Base-by-base conservation (phyloP, 2,888 invertebrate species). In the Patella depressa region DNA sequence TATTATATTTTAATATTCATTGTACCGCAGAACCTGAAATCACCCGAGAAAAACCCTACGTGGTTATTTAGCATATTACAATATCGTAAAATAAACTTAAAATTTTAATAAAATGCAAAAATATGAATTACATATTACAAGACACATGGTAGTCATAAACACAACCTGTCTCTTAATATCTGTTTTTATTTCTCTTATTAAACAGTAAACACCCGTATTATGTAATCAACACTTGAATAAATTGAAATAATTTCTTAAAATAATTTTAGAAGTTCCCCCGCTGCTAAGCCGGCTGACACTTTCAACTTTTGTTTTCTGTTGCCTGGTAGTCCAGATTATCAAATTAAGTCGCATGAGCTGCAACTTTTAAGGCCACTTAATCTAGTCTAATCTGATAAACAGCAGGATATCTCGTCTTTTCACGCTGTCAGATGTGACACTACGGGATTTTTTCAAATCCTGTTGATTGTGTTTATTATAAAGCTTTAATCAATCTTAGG, bases 191-290 rank as follows among this genome's bases (percentile, higher is more conserved):
- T 65, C 24, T 15, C 11, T 14, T 24, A 65, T 65, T 65, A 65
- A 65, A 65, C 65, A 24, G 19, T 24, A 12, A 65, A 65, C 65
- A 65, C 9, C 24, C 65, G 19, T 65, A 19, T 65, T 65, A 65
- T 24, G 15, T 24, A 65, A 65, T 65, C 65, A 65, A 15, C 65
- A 24, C 65, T 65, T 65, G 65, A 65, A 65, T 24, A 9, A 65
- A 65, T 65, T 65, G 65, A 65, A 65, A 65, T 65, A 19, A 65
- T 65, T 65, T 24, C 65, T 65, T 65, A 65, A 11, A 65, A 65
- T 65, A 65, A 65, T 65, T 65, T 65, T 65, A 65, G 24, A 19
- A 24, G 19, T 11, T 24, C 24, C 11, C 65, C 65, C 14, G 65
- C 65, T 19, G 65, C 12, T 65, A 24, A 9, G 19, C 19, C 65